phyloP scores from a whole-genome alignment of 2,797 vertebrate genomes.

The Enteromius thamalakanensis region DNA sequence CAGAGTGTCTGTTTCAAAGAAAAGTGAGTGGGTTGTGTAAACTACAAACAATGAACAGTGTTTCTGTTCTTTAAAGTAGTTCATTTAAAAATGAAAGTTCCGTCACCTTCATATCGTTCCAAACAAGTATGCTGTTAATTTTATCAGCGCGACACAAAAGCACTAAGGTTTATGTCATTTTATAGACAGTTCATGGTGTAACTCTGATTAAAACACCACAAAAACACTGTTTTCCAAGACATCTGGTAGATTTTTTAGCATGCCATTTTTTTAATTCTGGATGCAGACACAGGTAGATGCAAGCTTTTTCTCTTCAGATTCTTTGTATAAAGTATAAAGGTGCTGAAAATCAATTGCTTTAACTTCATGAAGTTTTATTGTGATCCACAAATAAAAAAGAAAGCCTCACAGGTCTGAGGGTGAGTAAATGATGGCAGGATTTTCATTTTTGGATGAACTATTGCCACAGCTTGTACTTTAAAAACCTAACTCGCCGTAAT shows the following conservation, averaged over 20 bases:
- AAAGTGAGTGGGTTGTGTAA: conserved; percentile 2
- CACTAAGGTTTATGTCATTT: background rate
- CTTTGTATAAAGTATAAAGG: background rate
- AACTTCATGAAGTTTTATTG: background rate
- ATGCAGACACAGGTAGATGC: background rate
- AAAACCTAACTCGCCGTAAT: conserved; percentile 16
- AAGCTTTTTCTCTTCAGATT: background rate
- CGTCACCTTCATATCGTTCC: background rate
- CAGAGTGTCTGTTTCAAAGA: background rate
- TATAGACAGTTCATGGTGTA: background rate
- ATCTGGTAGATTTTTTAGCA: background rate
- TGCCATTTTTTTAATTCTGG: background rate
- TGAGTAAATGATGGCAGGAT: background rate
- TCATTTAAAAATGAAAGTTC: background rate
- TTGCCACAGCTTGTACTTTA: background rate
- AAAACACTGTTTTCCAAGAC: background rate
- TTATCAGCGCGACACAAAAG: background rate
- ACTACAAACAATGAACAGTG: background rate
- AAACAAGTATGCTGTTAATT: background rate
- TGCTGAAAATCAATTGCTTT: background rate
- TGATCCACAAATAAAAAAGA: background rate
- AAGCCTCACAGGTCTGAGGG: background rate
- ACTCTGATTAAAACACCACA: background rate
- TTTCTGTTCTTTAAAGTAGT: conserved; percentile 4
- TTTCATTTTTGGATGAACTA: background rate